phyloP scores from a whole-genome alignment of 2,888 invertebrate genomes.

The Volucella inflata region DNA sequence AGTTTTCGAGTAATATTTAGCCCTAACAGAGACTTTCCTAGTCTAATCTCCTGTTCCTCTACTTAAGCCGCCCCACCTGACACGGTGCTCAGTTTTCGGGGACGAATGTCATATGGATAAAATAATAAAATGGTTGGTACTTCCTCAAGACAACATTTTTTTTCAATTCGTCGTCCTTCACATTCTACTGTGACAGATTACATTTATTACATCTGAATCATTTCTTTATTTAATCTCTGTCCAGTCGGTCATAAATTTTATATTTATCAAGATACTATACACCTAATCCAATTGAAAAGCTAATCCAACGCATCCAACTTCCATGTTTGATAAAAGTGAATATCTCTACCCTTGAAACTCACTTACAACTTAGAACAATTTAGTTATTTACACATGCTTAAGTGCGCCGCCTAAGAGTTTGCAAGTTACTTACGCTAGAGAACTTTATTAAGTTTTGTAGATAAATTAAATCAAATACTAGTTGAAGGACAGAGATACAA shows the following conservation, averaged over 20 bases:
- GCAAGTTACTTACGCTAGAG: background rate
- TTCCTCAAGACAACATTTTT: too few species aligned
- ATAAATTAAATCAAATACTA: conserved; percentile 11
- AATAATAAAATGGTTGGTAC: too few species aligned
- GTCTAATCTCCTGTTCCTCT: too few species aligned
- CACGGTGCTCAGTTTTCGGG: too few species aligned
- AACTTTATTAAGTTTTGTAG: background rate
- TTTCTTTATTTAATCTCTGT: background rate
- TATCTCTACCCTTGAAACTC: background rate
- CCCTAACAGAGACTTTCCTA: too few species aligned
- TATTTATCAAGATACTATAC: conserved; percentile 2
- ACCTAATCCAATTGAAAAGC: conserved; percentile 14
- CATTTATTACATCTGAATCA: background rate
- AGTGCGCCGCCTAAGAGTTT: background rate
- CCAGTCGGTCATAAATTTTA: conserved; percentile 3
- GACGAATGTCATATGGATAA: too few species aligned
- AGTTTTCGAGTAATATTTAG: too few species aligned
- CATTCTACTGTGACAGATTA: background rate
- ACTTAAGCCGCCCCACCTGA: too few species aligned
- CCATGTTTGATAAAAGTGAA: conserved; percentile 11
- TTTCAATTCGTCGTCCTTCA: too few species aligned
- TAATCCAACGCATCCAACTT: conserved; percentile 19
- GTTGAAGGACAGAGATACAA: conserved; percentile 38
- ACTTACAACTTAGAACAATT: background rate
- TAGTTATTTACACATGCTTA: background rate